These are phyloP conservation scores for Gastrophryne carolinensis DNA, from an alignment of 2,797 vertebrate genomes.

Conservation along the genomic window DNA sequence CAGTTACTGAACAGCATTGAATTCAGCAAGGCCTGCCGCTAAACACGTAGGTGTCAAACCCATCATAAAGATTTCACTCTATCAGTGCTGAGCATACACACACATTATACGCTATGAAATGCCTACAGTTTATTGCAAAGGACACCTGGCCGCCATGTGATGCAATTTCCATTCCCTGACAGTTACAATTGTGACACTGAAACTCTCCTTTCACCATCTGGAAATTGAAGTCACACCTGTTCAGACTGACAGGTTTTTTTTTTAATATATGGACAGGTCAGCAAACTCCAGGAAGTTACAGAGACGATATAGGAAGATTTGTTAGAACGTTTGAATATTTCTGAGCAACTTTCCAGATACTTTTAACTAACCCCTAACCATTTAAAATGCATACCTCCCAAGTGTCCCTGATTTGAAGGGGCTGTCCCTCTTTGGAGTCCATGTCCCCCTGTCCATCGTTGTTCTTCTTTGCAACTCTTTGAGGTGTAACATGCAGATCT, in stretches of 20 bases:
- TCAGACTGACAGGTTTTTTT: too few relatives aligned
- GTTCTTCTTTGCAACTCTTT: too few relatives aligned
- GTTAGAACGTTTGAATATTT: too few relatives aligned
- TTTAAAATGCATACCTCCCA: too few relatives aligned
- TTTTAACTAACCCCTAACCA: too few relatives aligned
- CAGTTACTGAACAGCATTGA: background rate
- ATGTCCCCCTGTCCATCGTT: too few relatives aligned
- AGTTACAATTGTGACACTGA: background rate
- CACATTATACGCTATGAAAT: slow-evolving; percentile 25
- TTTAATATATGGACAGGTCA: background rate
- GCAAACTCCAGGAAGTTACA: too few relatives aligned
- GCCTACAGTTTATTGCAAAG: slow-evolving; percentile 11
- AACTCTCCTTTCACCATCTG: background rate
- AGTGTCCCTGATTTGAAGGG: too few relatives aligned
- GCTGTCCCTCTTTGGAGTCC: too few relatives aligned
- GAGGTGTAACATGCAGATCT: too few relatives aligned
- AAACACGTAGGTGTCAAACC: background rate
- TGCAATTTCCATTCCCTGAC: slow-evolving; percentile 1
- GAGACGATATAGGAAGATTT: too few relatives aligned
- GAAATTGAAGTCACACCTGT: slow-evolving; percentile 15
- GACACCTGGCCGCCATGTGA: slow-evolving; percentile 31
- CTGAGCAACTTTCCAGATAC: too few relatives aligned
- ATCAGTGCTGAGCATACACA: background rate
- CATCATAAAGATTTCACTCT: slow-evolving; percentile 21
- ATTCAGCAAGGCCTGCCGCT: background rate